These are phyloP conservation scores for Drosophila lacteicornis DNA, from an alignment of 1,140 invertebrate genomes.

Conservation along the genomic window DNA sequence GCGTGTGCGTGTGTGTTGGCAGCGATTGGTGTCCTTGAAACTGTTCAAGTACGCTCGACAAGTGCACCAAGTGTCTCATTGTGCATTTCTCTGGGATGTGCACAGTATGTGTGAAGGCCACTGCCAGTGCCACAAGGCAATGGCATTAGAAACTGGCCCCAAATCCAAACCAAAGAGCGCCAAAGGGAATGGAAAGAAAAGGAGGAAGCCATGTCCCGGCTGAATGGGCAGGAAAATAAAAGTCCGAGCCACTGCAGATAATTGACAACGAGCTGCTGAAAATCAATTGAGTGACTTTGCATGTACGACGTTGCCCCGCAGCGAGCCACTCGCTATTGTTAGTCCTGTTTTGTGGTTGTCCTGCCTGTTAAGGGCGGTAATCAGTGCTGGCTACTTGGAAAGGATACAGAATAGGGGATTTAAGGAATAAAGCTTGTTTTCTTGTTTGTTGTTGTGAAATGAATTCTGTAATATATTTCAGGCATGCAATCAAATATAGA, in stretches of 20 bases:
- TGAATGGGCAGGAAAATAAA: constrained; percentile 59
- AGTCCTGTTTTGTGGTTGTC: constrained; percentile 32
- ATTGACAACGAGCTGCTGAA: constrained; percentile 70
- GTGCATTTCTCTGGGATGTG: constrained; percentile 60
- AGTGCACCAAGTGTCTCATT: constrained; percentile 77
- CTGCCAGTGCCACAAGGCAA: constrained; percentile 45
- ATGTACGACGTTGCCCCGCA: constrained; percentile 45
- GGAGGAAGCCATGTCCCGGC: constrained; percentile 27
- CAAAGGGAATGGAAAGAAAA: not conserved
- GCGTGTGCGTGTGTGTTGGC: constrained; percentile 58
- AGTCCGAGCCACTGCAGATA: constrained; percentile 61
- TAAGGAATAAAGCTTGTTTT: too few species aligned
- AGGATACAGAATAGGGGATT: not conserved
- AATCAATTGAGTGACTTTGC: constrained; percentile 79
- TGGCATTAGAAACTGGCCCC: constrained; percentile 60
- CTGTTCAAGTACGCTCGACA: constrained; percentile 74
- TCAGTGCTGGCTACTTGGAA: constrained; percentile 13
- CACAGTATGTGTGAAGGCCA: constrained; percentile 57
- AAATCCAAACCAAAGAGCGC: not conserved
- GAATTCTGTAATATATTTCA: too few species aligned
- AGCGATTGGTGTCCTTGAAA: constrained; percentile 80
- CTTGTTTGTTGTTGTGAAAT: too few species aligned
- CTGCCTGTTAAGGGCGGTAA: constrained; percentile 5
- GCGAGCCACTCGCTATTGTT: constrained; percentile 17
- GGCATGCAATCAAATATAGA: not conserved